Evolutionary conservation across 1,140 invertebrate genomes (phyloP), one percentile per base, ranked within the genome.

Genomic region (Galleria mellonella): DNA sequence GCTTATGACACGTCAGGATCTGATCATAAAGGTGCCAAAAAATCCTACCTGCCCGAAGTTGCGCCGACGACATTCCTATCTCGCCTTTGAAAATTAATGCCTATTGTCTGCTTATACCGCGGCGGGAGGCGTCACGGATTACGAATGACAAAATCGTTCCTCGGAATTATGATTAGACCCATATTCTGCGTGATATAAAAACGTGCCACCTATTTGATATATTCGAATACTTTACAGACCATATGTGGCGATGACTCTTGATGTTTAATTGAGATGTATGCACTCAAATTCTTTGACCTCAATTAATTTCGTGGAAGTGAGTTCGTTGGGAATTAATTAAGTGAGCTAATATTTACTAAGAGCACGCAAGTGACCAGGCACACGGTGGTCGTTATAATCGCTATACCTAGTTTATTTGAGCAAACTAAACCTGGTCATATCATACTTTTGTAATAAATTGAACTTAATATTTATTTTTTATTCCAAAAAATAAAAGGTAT

Each of bases 1-100:
- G 81, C 78, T 78, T 77, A 77, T 81, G 74, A 81, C 71, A 81
- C 62, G 72, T 67, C 74, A 79, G 69, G 74, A 83, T 79, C 55
- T 72, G 72, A 82, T 82, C 76, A 78, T 78, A 81, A 81, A 79
- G 73, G 75, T 78, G 77, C 72, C 72, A 81, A 82, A 82, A n/a
- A 81, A 77, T 75, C 77, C 67, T 82, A 83, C 77, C 74, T 84
- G 81, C 65, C 62, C 59, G 59, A 71, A 61, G 74, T 63, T 57
- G 59, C 61, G 63, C 57, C 68, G 64, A 71, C 72, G 66, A 73
- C 77, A 81, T 78, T 81, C 74, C 72, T 75, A 71, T 72, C 71
- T 73, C 67, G 58, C 68, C 63, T 66, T 75, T 68, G 61, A 72
- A 81, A 78, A 83, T 83, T 79, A 81, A 83, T 75, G 67, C 63